These are phyloP conservation scores for Meliscaeva auricollis DNA, from an alignment of 2,888 invertebrate species.

Conservation along the genomic window DNA sequence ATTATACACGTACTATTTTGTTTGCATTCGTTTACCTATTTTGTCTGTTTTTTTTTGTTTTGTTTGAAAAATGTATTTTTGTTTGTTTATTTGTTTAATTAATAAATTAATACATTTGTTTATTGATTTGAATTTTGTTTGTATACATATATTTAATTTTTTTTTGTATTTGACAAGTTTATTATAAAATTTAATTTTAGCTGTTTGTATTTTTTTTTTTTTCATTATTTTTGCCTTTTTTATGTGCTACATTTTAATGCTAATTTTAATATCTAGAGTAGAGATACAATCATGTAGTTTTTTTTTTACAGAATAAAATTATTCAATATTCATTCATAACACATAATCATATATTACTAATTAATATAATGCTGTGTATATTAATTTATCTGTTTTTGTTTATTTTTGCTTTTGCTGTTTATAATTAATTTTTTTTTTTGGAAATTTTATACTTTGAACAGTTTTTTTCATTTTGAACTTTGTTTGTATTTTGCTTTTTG, in stretches of 20 bases:
- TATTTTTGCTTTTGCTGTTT: constrained; percentile 30
- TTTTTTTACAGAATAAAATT: constrained; percentile 49
- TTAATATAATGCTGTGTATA: constrained; percentile 25
- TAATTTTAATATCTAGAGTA: constrained; percentile 54
- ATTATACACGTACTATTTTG: constrained; percentile 50
- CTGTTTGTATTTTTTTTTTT: constrained; percentile 48
- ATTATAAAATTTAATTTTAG: constrained; percentile 42
- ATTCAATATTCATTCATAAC: constrained; percentile 27
- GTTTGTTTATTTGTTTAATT: constrained; percentile 16
- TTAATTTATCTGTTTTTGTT: constrained; percentile 38
- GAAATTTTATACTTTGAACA: constrained; percentile 81
- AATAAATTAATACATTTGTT: constrained; percentile 18
- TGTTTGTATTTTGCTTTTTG: constrained; percentile 74
- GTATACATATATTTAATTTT: constrained; percentile 56
- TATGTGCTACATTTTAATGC: constrained; percentile 36
- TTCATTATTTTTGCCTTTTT: constrained; percentile 20
- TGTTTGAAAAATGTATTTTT: constrained; percentile 28
- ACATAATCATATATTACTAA: constrained; percentile 35
- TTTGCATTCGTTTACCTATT: constrained; percentile 41
- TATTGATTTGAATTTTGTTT: constrained; percentile 34
- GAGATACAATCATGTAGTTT: constrained; percentile 23
- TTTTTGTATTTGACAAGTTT: constrained; percentile 1
- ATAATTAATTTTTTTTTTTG: constrained; percentile 39
- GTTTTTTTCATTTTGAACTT: constrained; percentile 83
- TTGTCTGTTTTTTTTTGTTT: constrained; percentile 14